Conservation (phyloP, 2,888 invertebrate species). For the Alentia gelatinosa region DNA sequence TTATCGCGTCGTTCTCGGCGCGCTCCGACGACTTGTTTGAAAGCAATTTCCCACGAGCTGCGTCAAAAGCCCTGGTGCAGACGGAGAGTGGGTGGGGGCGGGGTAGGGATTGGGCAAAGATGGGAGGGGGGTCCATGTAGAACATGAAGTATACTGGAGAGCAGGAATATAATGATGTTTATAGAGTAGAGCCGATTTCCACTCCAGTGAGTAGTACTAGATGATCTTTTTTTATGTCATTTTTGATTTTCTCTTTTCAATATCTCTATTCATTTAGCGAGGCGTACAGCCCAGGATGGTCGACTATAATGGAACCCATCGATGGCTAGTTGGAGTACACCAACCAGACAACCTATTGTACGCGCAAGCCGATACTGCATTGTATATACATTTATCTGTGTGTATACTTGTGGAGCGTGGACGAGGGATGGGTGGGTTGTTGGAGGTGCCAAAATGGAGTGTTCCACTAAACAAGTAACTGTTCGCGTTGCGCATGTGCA, state of each 20-base stretch:
- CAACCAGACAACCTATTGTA: too few species aligned
- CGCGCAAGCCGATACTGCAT: too few species aligned
- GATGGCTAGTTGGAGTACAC: too few species aligned
- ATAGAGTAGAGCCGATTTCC: too few species aligned
- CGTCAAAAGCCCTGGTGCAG: slow-evolving; percentile 8
- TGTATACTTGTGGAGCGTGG: not conserved
- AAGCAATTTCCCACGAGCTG: slow-evolving; percentile 21
- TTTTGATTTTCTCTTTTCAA: too few species aligned
- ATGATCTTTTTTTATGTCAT: too few species aligned
- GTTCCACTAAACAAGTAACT: not conserved
- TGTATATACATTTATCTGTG: not conserved
- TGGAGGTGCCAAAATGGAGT: not conserved
- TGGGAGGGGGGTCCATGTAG: not conserved
- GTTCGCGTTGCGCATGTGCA: not conserved
- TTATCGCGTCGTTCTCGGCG: not conserved
- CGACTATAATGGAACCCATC: too few species aligned
- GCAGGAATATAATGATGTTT: too few species aligned
- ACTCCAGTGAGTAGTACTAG: too few species aligned
- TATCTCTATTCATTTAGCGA: too few species aligned
- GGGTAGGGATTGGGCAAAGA: not conserved
- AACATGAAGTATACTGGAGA: not conserved
- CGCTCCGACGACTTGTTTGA: slow-evolving; percentile 23
- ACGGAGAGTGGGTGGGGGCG: not conserved
- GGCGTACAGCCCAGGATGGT: too few species aligned
- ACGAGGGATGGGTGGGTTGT: not conserved